Evolutionary conservation across 37 sponge, comb jelly and placozoan genomes (phyloP), one percentile per base, ranked within the genome.

Genomic region (Crambe crambe): DNA sequence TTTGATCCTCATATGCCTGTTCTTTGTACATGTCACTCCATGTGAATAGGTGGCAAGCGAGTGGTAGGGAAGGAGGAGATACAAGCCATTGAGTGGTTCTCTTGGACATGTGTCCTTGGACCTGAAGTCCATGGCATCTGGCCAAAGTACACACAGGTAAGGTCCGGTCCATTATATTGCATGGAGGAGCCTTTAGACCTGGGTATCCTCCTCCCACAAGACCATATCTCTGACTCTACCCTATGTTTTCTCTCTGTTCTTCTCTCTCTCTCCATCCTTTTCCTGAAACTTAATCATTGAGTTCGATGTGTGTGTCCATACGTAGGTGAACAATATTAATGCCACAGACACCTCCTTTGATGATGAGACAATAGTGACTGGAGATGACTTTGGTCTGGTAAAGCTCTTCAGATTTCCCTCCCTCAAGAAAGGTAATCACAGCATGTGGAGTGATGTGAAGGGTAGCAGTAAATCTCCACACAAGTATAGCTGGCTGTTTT

Each of bases 361-460:
- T 0, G 80, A 93, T 67, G 70, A 89, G 25, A 70, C 84, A 15
- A 86, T 98, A 17, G 96, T 87, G 31, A 98, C 99, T 10, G 96
- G 99, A 2, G 99, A 98, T 62, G 99, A 98, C 83, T 98, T 93
- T 85, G 99, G 99, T 0, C 76, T 93, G 37, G 99, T 98, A 12
- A 98, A 98, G 58, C 87, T 98, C 25, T 98, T 98, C 72, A 39
- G 89, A 42, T 98, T 94, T 64, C 99, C 99, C 0, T 88, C 83
- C 30, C 27, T 82, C 31, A 90, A 84, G 74, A 96, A 96, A 87
- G 97, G 95, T 91, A 26, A 47, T 15, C 12, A 47, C 6, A 47
- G n/a, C n/a, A n/a, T n/a, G n/a, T n/a, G n/a, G n/a, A n/a, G n/a
- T n/a, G n/a, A n/a, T n/a, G n/a, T n/a, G n/a, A n/a, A n/a, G n/a